Evolutionary conservation across 2,797 vertebrate genomes (phyloP).

Genomic region (Mormyrops attenuatus): DNA sequence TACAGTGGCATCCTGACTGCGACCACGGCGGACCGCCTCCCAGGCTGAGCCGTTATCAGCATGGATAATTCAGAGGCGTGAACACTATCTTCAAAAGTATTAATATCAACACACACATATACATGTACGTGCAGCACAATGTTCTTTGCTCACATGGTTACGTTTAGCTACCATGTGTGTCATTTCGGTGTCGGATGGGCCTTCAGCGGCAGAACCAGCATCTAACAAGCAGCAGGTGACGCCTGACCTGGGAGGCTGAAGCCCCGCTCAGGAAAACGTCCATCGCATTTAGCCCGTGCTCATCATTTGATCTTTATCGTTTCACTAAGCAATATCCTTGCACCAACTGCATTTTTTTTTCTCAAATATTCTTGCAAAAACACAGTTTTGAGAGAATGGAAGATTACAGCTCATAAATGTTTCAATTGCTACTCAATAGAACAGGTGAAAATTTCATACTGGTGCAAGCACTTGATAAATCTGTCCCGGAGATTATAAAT

Average conservation of each 20-base stretch:
- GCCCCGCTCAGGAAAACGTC: background rate
- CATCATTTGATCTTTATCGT: background rate
- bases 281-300: background rate
- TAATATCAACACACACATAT: background rate
- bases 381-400: background rate
- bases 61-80: background rate
- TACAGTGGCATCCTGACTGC: background rate
- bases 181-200: background rate
- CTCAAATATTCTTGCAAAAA: background rate
- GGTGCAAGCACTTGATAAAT: background rate
- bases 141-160: background rate
- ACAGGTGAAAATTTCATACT: background rate
- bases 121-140: background rate
- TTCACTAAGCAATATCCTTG: background rate
- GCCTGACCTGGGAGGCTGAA: background rate
- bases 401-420: background rate
- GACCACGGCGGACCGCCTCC: too few relatives aligned
- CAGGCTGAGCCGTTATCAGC: background rate
- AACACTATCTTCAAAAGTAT: background rate
- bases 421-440: background rate
- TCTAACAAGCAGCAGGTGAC: background rate
- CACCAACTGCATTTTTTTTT: background rate
- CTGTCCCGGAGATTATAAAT: background rate
- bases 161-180: background rate
- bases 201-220: background rate